Evolutionary conservation across 2,797 vertebrate genomes (phyloP).

Genomic region (Prunella strophiata): DNA sequence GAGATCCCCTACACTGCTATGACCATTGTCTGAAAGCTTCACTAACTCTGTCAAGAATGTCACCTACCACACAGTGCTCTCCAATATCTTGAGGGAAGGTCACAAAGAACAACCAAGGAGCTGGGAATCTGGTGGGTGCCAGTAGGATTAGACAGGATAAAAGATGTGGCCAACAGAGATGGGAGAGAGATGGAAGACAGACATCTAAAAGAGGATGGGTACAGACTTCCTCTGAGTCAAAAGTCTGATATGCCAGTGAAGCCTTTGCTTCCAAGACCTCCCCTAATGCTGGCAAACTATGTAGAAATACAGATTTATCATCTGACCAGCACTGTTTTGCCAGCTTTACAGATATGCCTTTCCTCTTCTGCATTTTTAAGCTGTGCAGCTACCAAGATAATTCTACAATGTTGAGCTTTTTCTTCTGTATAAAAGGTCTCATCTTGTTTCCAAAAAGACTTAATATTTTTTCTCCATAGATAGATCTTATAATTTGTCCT

Average conservation of each 20-base stretch:
- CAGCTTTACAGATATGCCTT: not conserved
- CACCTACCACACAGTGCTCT: not conserved
- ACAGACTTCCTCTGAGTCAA: not conserved
- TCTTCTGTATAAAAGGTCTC: not conserved
- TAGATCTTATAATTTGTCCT: not conserved
- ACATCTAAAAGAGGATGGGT: not conserved
- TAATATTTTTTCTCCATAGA: not conserved
- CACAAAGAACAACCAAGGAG: not conserved
- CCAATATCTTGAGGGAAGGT: not conserved
- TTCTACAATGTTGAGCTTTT: not conserved
- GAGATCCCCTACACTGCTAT: not conserved
- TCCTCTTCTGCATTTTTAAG: not conserved
- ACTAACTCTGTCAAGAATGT: not conserved
- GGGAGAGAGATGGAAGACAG: not conserved
- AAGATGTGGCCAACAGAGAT: not conserved
- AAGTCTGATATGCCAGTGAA: not conserved
- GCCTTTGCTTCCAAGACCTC: not conserved
- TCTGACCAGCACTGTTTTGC: not conserved
- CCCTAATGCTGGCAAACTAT: not conserved
- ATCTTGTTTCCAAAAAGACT: not conserved
- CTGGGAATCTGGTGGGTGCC: not conserved
- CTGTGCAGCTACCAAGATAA: not conserved
- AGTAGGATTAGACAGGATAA: not conserved
- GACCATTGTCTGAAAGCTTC: not conserved
- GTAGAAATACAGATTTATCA: not conserved